Conservation (phyloP, 2,113 vertebrate genomes). For the Cettia cetti region DNA sequence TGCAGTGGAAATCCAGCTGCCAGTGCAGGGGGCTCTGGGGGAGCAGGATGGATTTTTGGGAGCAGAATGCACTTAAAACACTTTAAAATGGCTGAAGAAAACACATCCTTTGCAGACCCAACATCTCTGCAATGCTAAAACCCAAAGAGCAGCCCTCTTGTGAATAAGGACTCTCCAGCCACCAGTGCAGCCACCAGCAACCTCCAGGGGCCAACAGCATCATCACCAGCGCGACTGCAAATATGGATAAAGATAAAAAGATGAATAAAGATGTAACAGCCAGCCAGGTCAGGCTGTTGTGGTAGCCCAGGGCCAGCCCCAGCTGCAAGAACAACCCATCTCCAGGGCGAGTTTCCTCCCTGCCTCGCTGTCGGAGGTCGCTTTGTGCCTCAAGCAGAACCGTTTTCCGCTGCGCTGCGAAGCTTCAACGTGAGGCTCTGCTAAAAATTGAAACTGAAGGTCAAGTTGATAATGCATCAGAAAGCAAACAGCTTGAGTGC, state of each 20-base stretch:
- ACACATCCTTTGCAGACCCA: neutral
- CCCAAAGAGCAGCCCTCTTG: neutral
- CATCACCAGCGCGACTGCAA: neutral
- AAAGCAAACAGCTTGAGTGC: conserved; percentile 67
- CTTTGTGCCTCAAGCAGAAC: neutral
- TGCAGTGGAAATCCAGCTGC: neutral
- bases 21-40: neutral
- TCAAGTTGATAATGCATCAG: conserved; percentile 62
- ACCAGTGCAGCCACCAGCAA: neutral
- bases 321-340: neutral
- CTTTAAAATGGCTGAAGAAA: neutral
- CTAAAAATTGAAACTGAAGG: conserved; percentile 58
- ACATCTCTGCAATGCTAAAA: neutral
- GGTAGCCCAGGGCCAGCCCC: neutral
- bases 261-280: neutral
- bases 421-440: neutral
- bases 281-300: neutral
- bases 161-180: neutral
- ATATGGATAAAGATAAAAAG: neutral
- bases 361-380: neutral
- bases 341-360: neutral
- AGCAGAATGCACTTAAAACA: neutral
- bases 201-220: neutral
- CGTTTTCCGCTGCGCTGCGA: neutral
- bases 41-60: neutral